Evolutionary conservation across 2,797 vertebrate species (phyloP).

Genomic region (Muscicapa striata): DNA sequence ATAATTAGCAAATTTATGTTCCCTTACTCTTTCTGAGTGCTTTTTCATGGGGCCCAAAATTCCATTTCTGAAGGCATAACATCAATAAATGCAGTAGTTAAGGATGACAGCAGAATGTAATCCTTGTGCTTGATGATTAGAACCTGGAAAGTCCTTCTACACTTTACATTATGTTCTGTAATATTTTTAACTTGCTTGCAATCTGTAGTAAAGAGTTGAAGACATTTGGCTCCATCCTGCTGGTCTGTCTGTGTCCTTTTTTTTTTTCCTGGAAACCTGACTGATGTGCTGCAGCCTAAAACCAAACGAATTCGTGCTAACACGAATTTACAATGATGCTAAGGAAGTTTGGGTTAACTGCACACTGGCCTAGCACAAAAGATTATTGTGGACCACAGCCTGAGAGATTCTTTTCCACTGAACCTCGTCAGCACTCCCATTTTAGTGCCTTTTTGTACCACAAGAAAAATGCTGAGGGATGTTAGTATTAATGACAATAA

Average conservation of each 20-base stretch:
- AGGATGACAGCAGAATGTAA: not conserved
- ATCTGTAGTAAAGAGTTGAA: not conserved
- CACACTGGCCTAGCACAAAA: not conserved
- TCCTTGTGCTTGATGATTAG: not conserved
- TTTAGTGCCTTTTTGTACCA: not conserved
- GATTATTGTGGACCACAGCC: not conserved
- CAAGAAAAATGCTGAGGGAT: not conserved
- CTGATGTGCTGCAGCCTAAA: not conserved
- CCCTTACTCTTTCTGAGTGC: not conserved
- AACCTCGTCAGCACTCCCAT: not conserved
- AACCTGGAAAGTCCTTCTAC: not conserved
- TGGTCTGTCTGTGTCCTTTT: not conserved
- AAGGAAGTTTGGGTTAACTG: not conserved
- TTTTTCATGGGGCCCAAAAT: not conserved
- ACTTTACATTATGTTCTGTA: not conserved
- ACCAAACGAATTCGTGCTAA: not conserved
- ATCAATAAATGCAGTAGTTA: constrained; percentile 12
- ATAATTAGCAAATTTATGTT: not conserved
- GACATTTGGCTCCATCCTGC: not conserved
- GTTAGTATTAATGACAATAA: not conserved
- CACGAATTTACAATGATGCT: not conserved
- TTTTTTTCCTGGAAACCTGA: not conserved
- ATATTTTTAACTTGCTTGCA: not conserved
- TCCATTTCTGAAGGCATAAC: not conserved
- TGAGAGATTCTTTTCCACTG: not conserved